phyloP scores from a whole-genome alignment of 2,888 invertebrate species.

The Sialis lutaria region DNA sequence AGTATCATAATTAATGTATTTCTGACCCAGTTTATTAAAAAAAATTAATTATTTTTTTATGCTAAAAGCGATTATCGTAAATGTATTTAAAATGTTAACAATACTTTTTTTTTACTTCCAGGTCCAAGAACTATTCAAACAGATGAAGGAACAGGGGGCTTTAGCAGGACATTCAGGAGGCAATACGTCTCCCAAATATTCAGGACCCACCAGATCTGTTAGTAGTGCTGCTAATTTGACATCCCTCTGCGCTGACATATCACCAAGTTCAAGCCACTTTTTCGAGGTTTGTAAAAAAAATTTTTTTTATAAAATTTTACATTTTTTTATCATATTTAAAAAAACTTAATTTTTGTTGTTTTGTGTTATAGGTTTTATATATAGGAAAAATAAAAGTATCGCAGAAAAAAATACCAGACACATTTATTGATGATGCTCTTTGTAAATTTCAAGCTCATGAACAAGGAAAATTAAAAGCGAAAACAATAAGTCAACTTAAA shows the following conservation, averaged over 20 bases:
- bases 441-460: constrained; percentile 69
- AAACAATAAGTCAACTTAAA: constrained; percentile 4
- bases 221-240: constrained; percentile 42
- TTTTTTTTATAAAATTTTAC: not conserved
- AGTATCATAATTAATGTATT: too few species aligned
- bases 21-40: too few species aligned
- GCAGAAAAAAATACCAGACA: constrained; percentile 69
- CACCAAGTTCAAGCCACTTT: constrained; percentile 75
- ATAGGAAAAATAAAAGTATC: constrained; percentile 82
- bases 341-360: not conserved
- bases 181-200: not conserved
- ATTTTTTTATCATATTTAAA: not conserved
- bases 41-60: too few species aligned
- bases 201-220: constrained; percentile 22
- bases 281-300: constrained; percentile 48
- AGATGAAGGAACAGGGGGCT: constrained; percentile 49
- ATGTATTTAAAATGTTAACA: not conserved
- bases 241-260: constrained; percentile 58
- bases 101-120: constrained; percentile 21
- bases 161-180: constrained; percentile 18
- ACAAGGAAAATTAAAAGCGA: constrained; percentile 35
- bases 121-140: constrained; percentile 55
- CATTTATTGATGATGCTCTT: constrained; percentile 81
- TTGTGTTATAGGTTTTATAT: constrained; percentile 53
- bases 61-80: not conserved